Evolutionary conservation across 92 coral and sea anemone species (phyloP), one percentile per base, ranked within the genome.

Genomic region (Porites divaricata): DNA sequence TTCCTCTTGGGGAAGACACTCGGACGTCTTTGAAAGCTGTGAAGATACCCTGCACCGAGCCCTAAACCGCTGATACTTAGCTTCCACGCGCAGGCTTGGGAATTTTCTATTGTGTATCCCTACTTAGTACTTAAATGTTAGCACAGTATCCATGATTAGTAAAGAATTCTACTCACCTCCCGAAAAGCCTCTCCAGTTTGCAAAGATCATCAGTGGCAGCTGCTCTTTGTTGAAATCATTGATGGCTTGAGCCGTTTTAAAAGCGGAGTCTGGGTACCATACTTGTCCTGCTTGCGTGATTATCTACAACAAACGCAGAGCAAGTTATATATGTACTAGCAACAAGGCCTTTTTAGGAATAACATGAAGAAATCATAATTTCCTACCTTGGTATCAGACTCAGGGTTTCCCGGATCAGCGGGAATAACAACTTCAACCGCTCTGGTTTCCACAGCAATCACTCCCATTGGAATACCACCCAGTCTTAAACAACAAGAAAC

Each of bases 261-360:
- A 96, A 19, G 98, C 99, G 8, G 99, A 96, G 93, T 96, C 98
- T 82, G 99, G 99, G 88, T 94, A 96, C 99, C 99, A 96, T 66
- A 96, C 99, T 54, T 96, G 99, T 57, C 99, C 99, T 2, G 99
- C 99, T 70, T 96, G 99, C 15, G 95, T 77, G 77, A 80, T 87
- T 20, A 92, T 78, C 98, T 95, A 56, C 15, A 41, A 66, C 11
- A 72, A 67, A 57, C 22, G 50, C 69, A n/a, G 23, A 35, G 48
- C 19, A 54, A 54, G 59, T 54, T 15, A 15, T 57, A 53, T 26
- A 1, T 23, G n/a, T 17, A 35, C 35, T n/a, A 20, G 26, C 16
- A 54, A 54, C 59, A 54, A 54, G 12, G 59, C 0, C 45, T 35
- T 54, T 54, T 12, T 54, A 15, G 59, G 59, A 11, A 35, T 35